Conservation (phyloP, 2,113 vertebrate genomes). For the Lasiurus cinereus region DNA sequence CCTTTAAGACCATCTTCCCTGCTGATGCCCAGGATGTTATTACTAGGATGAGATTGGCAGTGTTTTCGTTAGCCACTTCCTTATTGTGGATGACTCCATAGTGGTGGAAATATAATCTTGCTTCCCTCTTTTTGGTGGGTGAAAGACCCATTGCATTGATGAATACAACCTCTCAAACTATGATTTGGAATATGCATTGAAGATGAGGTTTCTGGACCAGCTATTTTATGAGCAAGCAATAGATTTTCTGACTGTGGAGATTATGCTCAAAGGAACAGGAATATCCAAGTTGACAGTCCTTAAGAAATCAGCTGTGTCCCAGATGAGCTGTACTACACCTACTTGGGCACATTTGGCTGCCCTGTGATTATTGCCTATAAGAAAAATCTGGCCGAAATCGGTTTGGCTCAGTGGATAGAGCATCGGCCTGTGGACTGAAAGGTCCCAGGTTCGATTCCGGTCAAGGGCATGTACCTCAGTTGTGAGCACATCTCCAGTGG, state of each 20-base stretch:
- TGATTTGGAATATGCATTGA: conserved; percentile 94
- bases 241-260: conserved; percentile 95
- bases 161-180: not conserved
- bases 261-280: conserved; percentile 98
- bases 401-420: too few relatives aligned
- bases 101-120: not conserved
- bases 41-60: not conserved
- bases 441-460: too few relatives aligned
- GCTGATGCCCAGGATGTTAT: not conserved
- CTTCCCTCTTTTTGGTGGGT: not conserved
- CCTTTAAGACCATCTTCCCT: not conserved
- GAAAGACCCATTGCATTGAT: not conserved
- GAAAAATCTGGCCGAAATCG: conserved; percentile 88
- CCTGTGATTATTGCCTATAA: conserved; percentile 96
- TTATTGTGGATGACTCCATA: not conserved
- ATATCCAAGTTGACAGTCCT: conserved; percentile 96
- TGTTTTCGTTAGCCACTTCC: not conserved
- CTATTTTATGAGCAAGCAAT: conserved; percentile 98
- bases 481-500: too few relatives aligned
- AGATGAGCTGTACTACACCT: conserved; percentile 96
- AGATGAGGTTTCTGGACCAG: conserved; percentile 97
- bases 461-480: too few relatives aligned
- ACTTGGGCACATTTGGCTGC: conserved; percentile 97
- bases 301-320: conserved; percentile 92
- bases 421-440: too few relatives aligned